A percentile compares a stretch with the other conserved stretches of the same genome.
phyloP scores from a whole-genome alignment of 2,888 invertebrate genomes.

The Slavum lentiscoides region DNA sequence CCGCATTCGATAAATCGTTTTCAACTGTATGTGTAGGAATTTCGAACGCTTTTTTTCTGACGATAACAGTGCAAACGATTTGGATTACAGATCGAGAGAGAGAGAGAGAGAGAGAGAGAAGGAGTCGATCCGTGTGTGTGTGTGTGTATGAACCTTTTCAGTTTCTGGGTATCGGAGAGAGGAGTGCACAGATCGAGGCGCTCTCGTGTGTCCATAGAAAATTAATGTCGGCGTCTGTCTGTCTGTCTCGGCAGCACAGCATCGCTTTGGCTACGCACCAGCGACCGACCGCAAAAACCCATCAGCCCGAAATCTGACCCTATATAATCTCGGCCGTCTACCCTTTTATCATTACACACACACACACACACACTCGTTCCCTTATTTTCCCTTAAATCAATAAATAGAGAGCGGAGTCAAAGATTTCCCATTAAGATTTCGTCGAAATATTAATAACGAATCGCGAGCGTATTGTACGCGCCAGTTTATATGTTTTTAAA shows the following conservation, averaged over 20 bases:
- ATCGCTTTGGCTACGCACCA: conserved; percentile 28
- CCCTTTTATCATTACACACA: conserved; percentile 11
- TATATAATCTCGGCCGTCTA: conserved; percentile 20
- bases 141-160: neutral
- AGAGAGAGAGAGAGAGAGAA: conserved; percentile 5
- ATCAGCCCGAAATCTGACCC: conserved; percentile 44
- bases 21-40: neutral
- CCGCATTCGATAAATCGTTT: conserved; percentile 38
- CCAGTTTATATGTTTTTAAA: no score
- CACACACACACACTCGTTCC: neutral
- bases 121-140: no score
- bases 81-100: conserved; percentile 14
- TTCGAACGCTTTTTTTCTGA: conserved; percentile 20
- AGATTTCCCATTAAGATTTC: neutral
- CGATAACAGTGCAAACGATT: conserved; percentile 31
- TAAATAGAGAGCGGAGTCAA: neutral
- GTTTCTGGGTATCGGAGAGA: neutral
- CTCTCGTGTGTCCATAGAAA: conserved; percentile 24
- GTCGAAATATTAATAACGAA: neutral
- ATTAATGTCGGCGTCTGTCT: conserved; percentile 47
- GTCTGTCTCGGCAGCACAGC: conserved; percentile 16
- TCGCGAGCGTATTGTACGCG: no score
- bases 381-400: neutral
- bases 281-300: conserved; percentile 39
- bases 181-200: neutral